Evolutionary conservation across 1,140 invertebrate species (phyloP), one percentile per base, ranked within the genome.

Genomic region (Drosophila ficusphila): DNA sequence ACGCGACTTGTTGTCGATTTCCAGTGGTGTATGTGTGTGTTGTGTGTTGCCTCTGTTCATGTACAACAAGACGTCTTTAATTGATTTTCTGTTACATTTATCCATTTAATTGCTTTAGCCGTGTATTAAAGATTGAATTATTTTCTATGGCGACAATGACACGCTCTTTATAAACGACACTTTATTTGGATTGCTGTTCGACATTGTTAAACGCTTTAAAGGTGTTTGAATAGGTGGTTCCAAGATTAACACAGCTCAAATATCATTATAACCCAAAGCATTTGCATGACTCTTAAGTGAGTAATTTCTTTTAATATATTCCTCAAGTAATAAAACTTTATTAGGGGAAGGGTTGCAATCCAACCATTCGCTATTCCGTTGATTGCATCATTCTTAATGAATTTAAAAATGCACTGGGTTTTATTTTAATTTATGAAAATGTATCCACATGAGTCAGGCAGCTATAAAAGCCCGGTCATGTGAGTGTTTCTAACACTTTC

Each of bases 1-100:
- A 18, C 36, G 54, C 54, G 21, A 29, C 52, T 29, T 27, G 57
- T 31, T 65, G 62, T 39, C 39, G 62, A 68, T 46, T 47, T 7
- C n/a, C n/a, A n/a, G n/a, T n/a, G n/a, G n/a, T 31, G n/a, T 19
- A n/a, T 11, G 12, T 39, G 29, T 41, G n/a, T 42, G 16, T 7
- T 36, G 6, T 25, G 16, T 31, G 21, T 23, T 21, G 23, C 39
- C 23, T 42, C 52, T 52, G 39, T 18, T 41, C 12, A 58, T 44
- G 36, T 27, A 38, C 27, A 46, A 68, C 52, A 36, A 47, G 51
- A 69, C 64, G 65, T 48, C 41, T 57, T 70, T 70, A 70, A 70
- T 70, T 70, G 65, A 70, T 72, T 69, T 68, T 69, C 19, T 69
- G 64, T 54, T 69, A 69, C 64, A 68, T 69, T 69, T 69, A 69